phyloP scores from a whole-genome alignment of 2,797 vertebrate species.

The Anguilla marmorata region DNA sequence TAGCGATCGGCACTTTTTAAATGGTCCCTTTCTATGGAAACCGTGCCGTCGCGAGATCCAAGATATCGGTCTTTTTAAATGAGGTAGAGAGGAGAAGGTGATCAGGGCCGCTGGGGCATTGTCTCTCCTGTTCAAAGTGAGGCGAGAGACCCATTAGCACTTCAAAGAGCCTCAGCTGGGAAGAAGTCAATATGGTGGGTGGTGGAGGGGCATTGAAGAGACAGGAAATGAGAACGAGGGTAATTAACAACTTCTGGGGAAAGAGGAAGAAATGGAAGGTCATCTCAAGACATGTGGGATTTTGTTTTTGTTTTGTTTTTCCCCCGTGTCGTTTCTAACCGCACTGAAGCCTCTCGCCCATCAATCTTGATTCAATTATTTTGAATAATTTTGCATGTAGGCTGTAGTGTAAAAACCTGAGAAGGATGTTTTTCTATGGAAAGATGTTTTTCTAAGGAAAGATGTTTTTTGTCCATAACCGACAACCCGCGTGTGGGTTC shows the following conservation, averaged over 20 bases:
- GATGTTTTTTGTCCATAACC: too few species aligned
- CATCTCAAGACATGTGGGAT: neutral
- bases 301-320: neutral
- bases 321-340: neutral
- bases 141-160: slow-evolving; percentile 82
- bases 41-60: slow-evolving; percentile 68
- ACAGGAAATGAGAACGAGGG: slow-evolving; percentile 84
- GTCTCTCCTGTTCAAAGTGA: slow-evolving; percentile 85
- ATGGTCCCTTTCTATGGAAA: neutral
- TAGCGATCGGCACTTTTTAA: too few species aligned
- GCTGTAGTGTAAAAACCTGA: too few species aligned
- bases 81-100: slow-evolving; percentile 81
- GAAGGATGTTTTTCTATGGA: too few species aligned
- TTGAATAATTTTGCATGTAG: neutral
- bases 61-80: slow-evolving; percentile 77
- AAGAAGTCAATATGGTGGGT: slow-evolving; percentile 68
- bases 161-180: slow-evolving; percentile 87
- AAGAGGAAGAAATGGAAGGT: slow-evolving; percentile 48
- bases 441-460: too few species aligned
- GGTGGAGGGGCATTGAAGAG: slow-evolving; percentile 60
- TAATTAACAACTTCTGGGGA: slow-evolving; percentile 87
- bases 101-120: slow-evolving; percentile 81
- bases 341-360: neutral
- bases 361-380: neutral
- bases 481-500: too few species aligned